Evolutionary conservation across 2,797 vertebrate genomes (phyloP).

Genomic region (Oreonectes daqikongensis): DNA sequence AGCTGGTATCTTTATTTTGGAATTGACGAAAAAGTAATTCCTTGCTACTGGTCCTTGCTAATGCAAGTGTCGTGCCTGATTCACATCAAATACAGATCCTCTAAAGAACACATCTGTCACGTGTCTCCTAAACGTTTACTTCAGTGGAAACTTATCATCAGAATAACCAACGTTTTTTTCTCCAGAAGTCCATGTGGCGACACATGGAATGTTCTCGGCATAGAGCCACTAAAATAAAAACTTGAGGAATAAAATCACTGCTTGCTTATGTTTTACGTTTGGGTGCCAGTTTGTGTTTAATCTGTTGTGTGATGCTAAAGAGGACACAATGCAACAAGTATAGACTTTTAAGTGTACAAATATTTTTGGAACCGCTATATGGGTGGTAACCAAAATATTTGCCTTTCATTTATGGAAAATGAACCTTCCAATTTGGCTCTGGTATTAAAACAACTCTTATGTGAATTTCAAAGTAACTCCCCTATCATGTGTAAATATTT

Average conservation of each 20-base stretch:
- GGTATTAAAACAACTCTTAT: background rate
- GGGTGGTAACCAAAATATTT: background rate
- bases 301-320: background rate
- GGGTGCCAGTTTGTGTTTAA: background rate
- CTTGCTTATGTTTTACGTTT: background rate
- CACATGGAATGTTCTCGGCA: background rate
- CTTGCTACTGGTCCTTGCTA: background rate
- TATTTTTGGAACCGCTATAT: background rate
- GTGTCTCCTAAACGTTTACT: background rate
- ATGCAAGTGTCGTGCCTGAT: background rate
- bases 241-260: background rate
- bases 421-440: background rate
- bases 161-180: background rate
- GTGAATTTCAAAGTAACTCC: background rate
- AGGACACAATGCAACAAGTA: background rate
- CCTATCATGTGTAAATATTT: slow-evolving; percentile 2
- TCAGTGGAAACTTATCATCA: slow-evolving; percentile 7
- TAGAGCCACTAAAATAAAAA: background rate
- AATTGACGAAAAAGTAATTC: too few species aligned
- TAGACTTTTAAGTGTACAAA: background rate
- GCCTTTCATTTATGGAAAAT: background rate
- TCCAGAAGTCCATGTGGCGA: background rate
- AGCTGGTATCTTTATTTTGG: background rate
- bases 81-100: background rate
- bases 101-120: background rate